phyloP scores from a whole-genome alignment of 2,888 invertebrate species.

The Lobophora halterata region DNA sequence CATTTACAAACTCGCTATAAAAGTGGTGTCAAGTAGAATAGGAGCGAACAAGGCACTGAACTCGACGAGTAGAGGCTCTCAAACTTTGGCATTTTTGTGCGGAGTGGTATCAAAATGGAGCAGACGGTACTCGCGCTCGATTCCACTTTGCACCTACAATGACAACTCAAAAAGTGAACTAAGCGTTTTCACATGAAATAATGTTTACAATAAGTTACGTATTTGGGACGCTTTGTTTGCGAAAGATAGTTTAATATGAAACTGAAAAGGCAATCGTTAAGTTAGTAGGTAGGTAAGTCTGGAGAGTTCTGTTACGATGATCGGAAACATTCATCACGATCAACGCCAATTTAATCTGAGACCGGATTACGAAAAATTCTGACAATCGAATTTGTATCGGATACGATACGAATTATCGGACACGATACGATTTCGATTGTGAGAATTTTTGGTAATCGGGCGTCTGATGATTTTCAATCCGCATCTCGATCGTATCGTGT shows the following conservation, averaged over 20 bases:
- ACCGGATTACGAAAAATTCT: too few species aligned
- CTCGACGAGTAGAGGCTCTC: conserved; percentile 24
- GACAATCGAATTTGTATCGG: too few species aligned
- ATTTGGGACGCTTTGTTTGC: too few species aligned
- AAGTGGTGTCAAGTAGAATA: conserved; percentile 20
- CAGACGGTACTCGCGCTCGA: conserved; percentile 32
- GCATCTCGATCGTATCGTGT: too few species aligned
- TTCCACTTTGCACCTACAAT: conserved; percentile 27
- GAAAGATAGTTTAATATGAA: conserved; percentile 11
- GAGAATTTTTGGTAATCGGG: too few species aligned
- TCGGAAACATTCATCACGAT: too few species aligned
- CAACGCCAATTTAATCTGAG: too few species aligned
- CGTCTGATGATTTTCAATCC: too few species aligned
- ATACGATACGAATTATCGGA: too few species aligned
- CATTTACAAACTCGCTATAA: conserved; percentile 1
- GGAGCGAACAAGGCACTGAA: conserved; percentile 15
- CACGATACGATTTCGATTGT: too few species aligned
- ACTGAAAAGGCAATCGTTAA: conserved; percentile 11
- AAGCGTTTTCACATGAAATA: conserved; percentile 8
- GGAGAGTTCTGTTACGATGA: too few species aligned
- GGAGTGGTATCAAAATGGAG: conserved; percentile 35
- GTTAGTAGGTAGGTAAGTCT: too few species aligned
- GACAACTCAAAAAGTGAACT: conserved; percentile 6
- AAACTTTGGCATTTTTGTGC: conserved; percentile 39
- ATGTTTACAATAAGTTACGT: conserved; percentile 3